Evolutionary conservation across 2,113 vertebrate genomes (phyloP), one percentile per base, ranked within the genome.

Genomic region (Chaetura pelagica): DNA sequence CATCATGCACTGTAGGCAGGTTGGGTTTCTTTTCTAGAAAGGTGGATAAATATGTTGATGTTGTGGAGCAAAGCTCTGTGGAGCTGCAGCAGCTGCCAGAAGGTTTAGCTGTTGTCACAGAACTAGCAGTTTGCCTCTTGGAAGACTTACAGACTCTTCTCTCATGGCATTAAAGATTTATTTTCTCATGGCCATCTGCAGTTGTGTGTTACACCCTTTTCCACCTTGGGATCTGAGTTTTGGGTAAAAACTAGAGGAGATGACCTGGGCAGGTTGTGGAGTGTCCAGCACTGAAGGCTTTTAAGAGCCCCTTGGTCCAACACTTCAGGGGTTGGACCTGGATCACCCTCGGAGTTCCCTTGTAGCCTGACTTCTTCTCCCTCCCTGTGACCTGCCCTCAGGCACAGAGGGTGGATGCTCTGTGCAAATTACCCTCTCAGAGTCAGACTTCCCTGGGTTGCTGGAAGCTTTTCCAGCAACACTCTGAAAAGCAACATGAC

Each of bases 1-100:
- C 3, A 0, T 4, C 9, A 9, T 1, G 10, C 7, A 0, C 48
- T 15, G 24, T 1, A 32, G 62, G 40, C 9, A n/a, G 19, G 30
- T 10, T 20, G 74, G 10, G n/a, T 66, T 49, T 19, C 23, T 23
- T 6, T 21, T 38, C 40, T 20, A 0, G 20, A 6, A 32, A 63
- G 15, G 78, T 12, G 15, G 48, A 51, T 44, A 42, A 75, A 40
- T 10, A 7, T 1, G 22, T 27, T 23, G 20, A 7, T 0, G 1
- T 2, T 4, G 40, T 8, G 51, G 30, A 20, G 30, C 34, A 54
- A 49, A 54, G 26, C 29, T 22, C 35, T 42, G 21, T 3, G 8
- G 73, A 34, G 55, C 81, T 32, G 68, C 4, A 8, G 79, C 18
- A 15, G 8, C 61, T 87, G 93, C 80, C 94, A 94, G 76, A 5